These are phyloP conservation scores for Diceros bicornis DNA, from an alignment of 2,797 vertebrate genomes.

Conservation along the genomic window DNA sequence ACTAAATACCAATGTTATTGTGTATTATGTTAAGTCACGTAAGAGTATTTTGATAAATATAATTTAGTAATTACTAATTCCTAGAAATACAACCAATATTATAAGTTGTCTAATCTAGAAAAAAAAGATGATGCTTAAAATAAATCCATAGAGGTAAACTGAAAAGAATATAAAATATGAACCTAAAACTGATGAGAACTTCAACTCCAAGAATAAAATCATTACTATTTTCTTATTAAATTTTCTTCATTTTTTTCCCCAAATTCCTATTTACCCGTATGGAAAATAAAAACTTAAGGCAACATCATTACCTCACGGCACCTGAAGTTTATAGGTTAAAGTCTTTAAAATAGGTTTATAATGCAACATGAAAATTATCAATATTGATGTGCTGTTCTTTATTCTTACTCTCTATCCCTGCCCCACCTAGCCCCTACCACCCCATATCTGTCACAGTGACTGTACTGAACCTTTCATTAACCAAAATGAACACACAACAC, in stretches of 20 bases:
- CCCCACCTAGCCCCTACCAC: too few relatives aligned
- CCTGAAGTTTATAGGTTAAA: neutral
- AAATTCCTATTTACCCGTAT: neutral
- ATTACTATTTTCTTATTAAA: neutral
- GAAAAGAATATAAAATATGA: neutral
- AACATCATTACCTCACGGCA: neutral
- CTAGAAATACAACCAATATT: constrained; percentile 11
- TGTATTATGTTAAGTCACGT: neutral
- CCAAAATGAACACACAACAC: neutral
- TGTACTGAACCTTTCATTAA: neutral
- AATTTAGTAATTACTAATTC: neutral
- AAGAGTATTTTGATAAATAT: neutral
- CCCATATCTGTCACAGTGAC: neutral
- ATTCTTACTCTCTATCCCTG: neutral
- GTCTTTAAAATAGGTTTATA: neutral
- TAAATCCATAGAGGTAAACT: neutral
- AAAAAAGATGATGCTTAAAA: neutral
- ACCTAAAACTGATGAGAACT: neutral
- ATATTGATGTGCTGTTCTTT: neutral
- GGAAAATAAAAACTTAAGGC: neutral
- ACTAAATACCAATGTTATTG: neutral
- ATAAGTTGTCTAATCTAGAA: neutral
- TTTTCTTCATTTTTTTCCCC: neutral
- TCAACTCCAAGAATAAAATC: neutral
- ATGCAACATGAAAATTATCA: neutral